A percentile compares a stretch with the other conserved stretches of the same genome.
Evolutionary conservation across 2,797 vertebrate species (phyloP).

Genomic region (Sarcoramphus papa): DNA sequence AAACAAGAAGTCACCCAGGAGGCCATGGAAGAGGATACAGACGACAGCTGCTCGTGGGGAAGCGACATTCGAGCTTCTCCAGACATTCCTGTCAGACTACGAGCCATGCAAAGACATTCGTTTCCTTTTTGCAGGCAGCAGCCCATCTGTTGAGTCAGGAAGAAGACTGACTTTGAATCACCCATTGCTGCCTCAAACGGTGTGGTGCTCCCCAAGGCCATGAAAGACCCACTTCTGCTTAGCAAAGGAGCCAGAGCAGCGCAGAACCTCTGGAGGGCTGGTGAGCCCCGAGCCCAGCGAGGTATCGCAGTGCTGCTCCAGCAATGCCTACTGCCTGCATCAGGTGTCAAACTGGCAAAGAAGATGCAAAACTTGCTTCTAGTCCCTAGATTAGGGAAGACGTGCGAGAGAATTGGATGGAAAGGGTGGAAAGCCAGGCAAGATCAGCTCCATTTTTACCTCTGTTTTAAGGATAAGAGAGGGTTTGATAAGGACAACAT

Average conservation of each 20-base stretch:
- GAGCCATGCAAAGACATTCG: not conserved
- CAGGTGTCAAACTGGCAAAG: not conserved
- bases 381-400: not conserved
- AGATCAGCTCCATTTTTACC: conserved; percentile 22
- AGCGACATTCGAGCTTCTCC: conserved; percentile 1
- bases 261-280: not conserved
- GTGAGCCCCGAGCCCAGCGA: rapidly evolving
- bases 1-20: conserved; percentile 32
- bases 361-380: not conserved
- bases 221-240: not conserved
- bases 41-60: conserved; percentile 20
- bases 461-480: conserved; percentile 48
- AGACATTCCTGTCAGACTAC: not conserved
- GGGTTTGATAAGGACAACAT: conserved; percentile 45
- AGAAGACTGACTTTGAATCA: not conserved
- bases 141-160: conserved; percentile 1
- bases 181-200: not conserved
- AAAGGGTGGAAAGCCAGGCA: not conserved
- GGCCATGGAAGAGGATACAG: conserved; percentile 14
- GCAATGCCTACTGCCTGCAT: not conserved
- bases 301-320: not conserved
- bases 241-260: not conserved
- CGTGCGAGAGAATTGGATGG: not conserved
- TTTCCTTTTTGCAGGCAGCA: conserved; percentile 11
- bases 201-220: not conserved